These are phyloP conservation scores for Epinotia brunnichana DNA, from an alignment of 2,888 invertebrate species.

Conservation along the genomic window DNA sequence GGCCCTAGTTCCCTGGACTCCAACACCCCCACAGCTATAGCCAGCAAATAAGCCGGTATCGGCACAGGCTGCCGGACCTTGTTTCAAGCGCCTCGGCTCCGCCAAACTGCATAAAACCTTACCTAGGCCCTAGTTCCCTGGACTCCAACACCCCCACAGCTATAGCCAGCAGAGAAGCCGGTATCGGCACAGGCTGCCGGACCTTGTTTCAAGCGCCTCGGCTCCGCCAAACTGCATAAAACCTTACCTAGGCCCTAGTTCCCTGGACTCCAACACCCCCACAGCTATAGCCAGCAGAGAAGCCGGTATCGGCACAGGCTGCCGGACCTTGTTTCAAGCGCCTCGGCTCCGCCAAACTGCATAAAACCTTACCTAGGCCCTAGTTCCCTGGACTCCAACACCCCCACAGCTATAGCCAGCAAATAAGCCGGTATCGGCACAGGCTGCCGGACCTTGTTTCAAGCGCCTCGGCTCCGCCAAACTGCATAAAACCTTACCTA, in stretches of 20 bases:
- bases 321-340: conserved; percentile 85
- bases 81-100: conserved; percentile 73
- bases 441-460: conserved; percentile 87
- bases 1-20: conserved; percentile 90
- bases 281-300: conserved; percentile 96
- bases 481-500: too few species aligned
- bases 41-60: conserved; percentile 94
- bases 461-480: conserved; percentile 72
- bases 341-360: conserved; percentile 70
- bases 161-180: conserved; percentile 94
- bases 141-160: conserved; percentile 93
- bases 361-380: too few species aligned
- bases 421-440: conserved; percentile 95
- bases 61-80: conserved; percentile 91
- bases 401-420: conserved; percentile 94
- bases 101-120: too few species aligned
- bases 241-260: conserved; percentile 90
- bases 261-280: conserved; percentile 89
- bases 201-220: conserved; percentile 84
- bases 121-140: conserved; percentile 89
- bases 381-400: conserved; percentile 88
- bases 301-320: conserved; percentile 92
- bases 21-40: conserved; percentile 93
- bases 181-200: conserved; percentile 91
- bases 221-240: too few species aligned